Conservation (phyloP, 2,113 vertebrate genomes). For the Myodes glareolus region DNA sequence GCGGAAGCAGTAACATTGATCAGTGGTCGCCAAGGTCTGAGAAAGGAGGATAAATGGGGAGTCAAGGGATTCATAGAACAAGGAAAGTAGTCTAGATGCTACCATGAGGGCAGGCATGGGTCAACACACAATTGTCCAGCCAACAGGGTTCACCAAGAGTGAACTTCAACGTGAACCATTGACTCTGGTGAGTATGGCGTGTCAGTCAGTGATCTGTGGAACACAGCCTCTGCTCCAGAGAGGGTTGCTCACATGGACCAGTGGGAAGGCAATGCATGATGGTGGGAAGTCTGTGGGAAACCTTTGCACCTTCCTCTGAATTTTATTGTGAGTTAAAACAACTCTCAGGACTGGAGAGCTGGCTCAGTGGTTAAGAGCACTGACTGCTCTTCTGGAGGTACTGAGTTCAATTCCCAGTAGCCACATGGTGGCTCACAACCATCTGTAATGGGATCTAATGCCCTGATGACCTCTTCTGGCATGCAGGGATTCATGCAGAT, state of each 20-base stretch:
- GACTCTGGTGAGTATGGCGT: rapidly evolving
- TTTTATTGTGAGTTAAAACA: not conserved
- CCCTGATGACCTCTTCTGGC: too few relatives aligned
- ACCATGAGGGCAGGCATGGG: not conserved
- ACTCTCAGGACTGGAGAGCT: too few relatives aligned
- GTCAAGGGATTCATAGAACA: not conserved
- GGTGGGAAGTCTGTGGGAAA: not conserved
- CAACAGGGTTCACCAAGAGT: not conserved
- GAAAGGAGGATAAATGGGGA: not conserved
- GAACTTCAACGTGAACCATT: not conserved
- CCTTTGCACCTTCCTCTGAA: not conserved
- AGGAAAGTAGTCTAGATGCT: not conserved
- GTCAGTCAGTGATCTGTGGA: too few relatives aligned
- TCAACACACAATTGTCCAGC: not conserved
- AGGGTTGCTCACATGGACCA: too few relatives aligned
- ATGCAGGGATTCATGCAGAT: too few relatives aligned
- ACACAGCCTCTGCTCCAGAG: not conserved
- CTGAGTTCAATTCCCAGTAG: too few relatives aligned
- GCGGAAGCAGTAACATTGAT: not conserved
- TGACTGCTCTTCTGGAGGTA: too few relatives aligned
- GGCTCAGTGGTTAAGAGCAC: too few relatives aligned
- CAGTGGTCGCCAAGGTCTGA: not conserved
- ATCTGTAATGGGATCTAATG: too few relatives aligned
- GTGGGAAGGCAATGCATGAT: too few relatives aligned
- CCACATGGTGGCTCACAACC: too few relatives aligned